Base-by-base conservation (phyloP, 1,140 invertebrate species). In the Chrysopa pallens region DNA sequence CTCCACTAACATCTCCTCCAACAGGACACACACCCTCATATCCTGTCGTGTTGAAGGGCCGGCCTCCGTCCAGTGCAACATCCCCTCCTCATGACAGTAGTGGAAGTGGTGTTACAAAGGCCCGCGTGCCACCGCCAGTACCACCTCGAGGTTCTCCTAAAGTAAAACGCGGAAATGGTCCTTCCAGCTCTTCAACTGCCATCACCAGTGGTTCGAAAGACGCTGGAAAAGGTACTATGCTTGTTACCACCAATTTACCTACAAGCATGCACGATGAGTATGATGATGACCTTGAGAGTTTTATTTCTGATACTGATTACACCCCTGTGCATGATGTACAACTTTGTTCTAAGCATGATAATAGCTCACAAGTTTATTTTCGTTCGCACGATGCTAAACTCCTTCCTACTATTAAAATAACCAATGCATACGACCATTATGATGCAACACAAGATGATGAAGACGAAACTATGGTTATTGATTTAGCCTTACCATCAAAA, bases 61-160 rank as follows among this genome's bases (percentile, higher is more conserved):
- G 60, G 46, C 51, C 62, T 43, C 44, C 60, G 17, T 42, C 58
- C 46, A 45, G 46, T 45, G 38, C 49, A 47, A 59, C 59, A 45
- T 45, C 56, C 41, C 50, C 49, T 17, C 47, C 52, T 28, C 45
- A 63, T 11, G 55, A 61, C 17, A 55, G 66, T 14, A 27, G 44
- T 38, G 51, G 60, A 45, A 64, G 70, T 45, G 17, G 17, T 23
- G 17, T 23, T 3, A 59, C 66, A 42, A 78, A 78, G 59, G 67
- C 70, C 45, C 77, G 77, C 54, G 70, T 84, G 5, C 82, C 81
- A 7, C 83, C 83, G 17, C 83, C 83, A 9, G 82, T 86, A 12
- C 83, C 83, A 27, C 83, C 82, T 4, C 63, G 82, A 44, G 81
- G 83, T n/a, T 78, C 76, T n/a, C 76, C 75, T 6, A 70, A 70